Evolutionary conservation across 1,140 invertebrate species (phyloP).

Genomic region (Eriosoma lanigerum): DNA sequence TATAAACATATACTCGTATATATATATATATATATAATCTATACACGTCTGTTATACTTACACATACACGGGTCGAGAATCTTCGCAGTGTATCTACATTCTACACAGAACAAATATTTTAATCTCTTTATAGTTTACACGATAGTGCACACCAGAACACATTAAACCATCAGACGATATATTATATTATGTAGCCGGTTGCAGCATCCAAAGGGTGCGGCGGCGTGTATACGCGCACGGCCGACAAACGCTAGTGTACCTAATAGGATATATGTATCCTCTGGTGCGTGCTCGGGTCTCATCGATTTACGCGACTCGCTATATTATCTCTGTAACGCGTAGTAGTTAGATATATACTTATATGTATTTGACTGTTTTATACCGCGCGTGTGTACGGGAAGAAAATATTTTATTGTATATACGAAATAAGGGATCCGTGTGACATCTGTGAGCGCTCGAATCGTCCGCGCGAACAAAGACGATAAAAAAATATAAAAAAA

Average conservation of each 20-base stretch:
- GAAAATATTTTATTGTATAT: conserved; percentile 2
- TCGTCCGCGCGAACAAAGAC: not conserved
- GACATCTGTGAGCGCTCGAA: conserved; percentile 14
- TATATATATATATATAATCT: no score
- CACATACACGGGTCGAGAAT: no score
- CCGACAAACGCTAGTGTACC: not conserved
- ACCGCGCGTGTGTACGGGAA: not conserved
- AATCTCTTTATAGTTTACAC: no score
- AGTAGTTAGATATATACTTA: not conserved
- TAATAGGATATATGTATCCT: conserved; percentile 20
- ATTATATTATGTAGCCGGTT: no score
- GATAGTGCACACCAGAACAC: no score
- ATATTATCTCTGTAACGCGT: not conserved
- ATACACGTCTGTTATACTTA: no score
- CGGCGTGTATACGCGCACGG: not conserved
- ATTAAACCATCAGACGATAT: no score
- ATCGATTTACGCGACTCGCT: not conserved
- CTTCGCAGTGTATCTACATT: no score
- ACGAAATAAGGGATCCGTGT: not conserved
- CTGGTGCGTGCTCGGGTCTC: not conserved
- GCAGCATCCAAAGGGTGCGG: not conserved
- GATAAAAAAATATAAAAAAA: not conserved
- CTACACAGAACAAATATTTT: no score
- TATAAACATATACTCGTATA: no score
- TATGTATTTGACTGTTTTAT: no score